phyloP scores from a whole-genome alignment of 2,797 vertebrate genomes.

The Tinamus major region DNA sequence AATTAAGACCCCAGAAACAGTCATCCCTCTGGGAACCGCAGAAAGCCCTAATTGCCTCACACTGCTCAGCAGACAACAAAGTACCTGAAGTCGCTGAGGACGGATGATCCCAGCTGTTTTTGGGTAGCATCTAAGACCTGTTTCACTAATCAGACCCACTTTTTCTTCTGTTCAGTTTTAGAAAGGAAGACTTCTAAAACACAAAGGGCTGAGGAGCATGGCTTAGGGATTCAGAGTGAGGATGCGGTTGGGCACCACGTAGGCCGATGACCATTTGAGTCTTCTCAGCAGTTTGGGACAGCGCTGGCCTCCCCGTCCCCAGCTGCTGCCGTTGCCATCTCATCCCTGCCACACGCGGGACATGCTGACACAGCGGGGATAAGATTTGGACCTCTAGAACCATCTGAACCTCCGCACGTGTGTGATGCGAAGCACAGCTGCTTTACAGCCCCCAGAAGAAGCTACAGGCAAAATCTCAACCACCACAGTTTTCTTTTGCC shows the following conservation, averaged over 20 bases:
- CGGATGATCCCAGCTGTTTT: not conserved
- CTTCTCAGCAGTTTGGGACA: not conserved
- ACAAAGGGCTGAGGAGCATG: not conserved
- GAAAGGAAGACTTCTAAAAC: not conserved
- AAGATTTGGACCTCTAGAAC: not conserved
- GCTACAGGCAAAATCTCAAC: not conserved
- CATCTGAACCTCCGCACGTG: rapidly evolving
- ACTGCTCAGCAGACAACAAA: not conserved
- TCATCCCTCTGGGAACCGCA: slow-evolving; percentile 19
- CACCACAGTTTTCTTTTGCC: no score
- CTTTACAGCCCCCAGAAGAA: not conserved
- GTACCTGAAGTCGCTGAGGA: not conserved
- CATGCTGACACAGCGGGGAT: rapidly evolving
- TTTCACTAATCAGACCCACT: not conserved
- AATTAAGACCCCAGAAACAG: slow-evolving; percentile 35
- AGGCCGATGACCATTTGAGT: not conserved
- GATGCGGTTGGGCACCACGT: not conserved
- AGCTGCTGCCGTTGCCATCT: not conserved
- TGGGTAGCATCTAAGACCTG: not conserved
- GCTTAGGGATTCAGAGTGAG: not conserved
- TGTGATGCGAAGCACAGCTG: no score
- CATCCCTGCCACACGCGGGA: not conserved
- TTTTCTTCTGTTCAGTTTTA: not conserved
- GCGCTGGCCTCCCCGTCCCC: not conserved
- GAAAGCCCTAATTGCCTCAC: not conserved